Evolutionary conservation across 2,888 invertebrate genomes (phyloP).

Genomic region (Epistrophe eligans): DNA sequence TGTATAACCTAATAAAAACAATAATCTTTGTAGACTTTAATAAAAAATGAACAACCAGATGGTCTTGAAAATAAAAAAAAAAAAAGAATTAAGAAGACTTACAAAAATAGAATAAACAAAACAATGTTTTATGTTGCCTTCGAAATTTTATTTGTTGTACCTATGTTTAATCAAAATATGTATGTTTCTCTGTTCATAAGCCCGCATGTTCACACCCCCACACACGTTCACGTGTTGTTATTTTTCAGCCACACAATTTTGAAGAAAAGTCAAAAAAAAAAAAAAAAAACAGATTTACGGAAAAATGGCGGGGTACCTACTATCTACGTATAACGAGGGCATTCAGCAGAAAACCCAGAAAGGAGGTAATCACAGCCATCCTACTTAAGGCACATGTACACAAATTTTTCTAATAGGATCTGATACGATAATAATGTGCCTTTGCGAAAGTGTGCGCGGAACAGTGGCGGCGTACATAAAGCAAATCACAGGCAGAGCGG

Average conservation of each 20-base stretch:
- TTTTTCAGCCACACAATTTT: constrained; percentile 41
- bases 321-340: not conserved
- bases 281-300: no score
- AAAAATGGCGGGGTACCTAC: no score
- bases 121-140: not conserved
- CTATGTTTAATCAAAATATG: constrained; percentile 53
- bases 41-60: not conserved
- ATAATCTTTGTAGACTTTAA: not conserved
- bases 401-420: constrained; percentile 68
- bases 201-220: constrained; percentile 3
- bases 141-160: not conserved
- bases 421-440: constrained; percentile 63
- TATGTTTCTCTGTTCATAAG: not conserved
- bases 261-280: not conserved
- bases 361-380: constrained; percentile 68
- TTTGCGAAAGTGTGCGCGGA: constrained; percentile 40
- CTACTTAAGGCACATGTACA: constrained; percentile 63
- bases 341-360: constrained; percentile 17
- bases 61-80: not conserved
- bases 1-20: not conserved
- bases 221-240: not conserved
- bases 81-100: not conserved
- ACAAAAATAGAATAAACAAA: not conserved
- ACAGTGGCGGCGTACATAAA: constrained; percentile 10
- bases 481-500: constrained; percentile 34